Base-by-base conservation (phyloP, 2,797 vertebrate genomes). In the Gastrophryne carolinensis region DNA sequence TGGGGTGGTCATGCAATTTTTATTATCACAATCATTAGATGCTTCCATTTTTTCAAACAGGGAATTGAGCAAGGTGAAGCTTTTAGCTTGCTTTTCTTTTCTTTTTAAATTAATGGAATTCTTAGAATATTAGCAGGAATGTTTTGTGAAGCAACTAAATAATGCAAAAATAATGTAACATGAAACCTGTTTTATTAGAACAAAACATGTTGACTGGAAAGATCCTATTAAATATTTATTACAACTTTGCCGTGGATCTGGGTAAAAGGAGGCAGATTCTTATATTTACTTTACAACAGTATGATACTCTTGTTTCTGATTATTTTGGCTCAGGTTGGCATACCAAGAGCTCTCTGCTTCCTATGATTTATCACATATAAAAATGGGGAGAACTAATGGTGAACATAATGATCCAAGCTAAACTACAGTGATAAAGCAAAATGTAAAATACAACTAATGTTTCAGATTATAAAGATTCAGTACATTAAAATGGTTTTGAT, bases 41-140 rank as follows among this genome's bases (percentile, higher is more conserved):
- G n/a, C n/a, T n/a, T n/a, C n/a, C n/a, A n/a, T n/a, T n/a, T n/a
- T n/a, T n/a, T n/a, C n/a, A n/a, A n/a, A n/a, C n/a, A n/a, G n/a
- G n/a, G n/a, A n/a, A n/a, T n/a, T n/a, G n/a, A n/a, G n/a, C n/a
- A n/a, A n/a, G n/a, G n/a, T n/a, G n/a, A n/a, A n/a, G n/a, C n/a
- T n/a, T n/a, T n/a, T n/a, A n/a, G n/a, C n/a, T n/a, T n/a, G n/a
- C n/a, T n/a, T n/a, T n/a, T n/a, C n/a, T n/a, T n/a, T n/a, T n/a
- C n/a, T n/a, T n/a, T n/a, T n/a, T n/a, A n/a, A n/a, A n/a, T n/a
- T n/a, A n/a, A n/a, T n/a, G n/a, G n/a, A n/a, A n/a, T n/a, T n/a
- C n/a, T n/a, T n/a, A n/a, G n/a, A n/a, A n/a, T n/a, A n/a, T n/a
- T 29, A 24, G 19, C 23, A 67, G 50, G 34, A 27, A 68, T 68